phyloP scores from a whole-genome alignment of 2,888 invertebrate genomes.

The Tetragnatha montana region DNA sequence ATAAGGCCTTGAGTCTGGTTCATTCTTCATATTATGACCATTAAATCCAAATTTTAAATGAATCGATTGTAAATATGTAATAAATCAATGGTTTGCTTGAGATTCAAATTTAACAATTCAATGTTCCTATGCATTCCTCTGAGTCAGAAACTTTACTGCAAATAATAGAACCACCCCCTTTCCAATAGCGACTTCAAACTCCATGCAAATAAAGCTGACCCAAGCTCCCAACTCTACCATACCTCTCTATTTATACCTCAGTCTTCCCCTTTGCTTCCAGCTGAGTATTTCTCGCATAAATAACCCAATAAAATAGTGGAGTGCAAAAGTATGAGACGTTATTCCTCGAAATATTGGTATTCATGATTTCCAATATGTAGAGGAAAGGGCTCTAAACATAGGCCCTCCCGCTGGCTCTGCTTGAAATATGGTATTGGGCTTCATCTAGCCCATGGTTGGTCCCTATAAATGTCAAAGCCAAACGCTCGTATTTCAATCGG shows the following conservation, averaged over 20 bases:
- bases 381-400: constrained; percentile 35
- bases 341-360: constrained; percentile 54
- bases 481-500: constrained; percentile 49
- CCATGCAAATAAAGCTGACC: background rate
- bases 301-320: constrained; percentile 51
- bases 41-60: too few species aligned
- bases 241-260: constrained; percentile 19
- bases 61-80: too few species aligned
- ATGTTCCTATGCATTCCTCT: too few species aligned
- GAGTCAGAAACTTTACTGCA: too few species aligned
- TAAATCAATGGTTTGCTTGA: too few species aligned
- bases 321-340: constrained; percentile 46
- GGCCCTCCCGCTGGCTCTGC: constrained; percentile 24
- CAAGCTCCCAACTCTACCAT: background rate
- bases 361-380: constrained; percentile 64
- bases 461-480: constrained; percentile 61
- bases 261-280: constrained; percentile 1
- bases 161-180: too few species aligned
- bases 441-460: constrained; percentile 34
- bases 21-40: too few species aligned
- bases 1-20: too few species aligned
- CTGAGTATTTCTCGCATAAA: constrained; percentile 41
- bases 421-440: constrained; percentile 62
- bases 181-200: background rate
- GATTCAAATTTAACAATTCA: too few species aligned